Evolutionary conservation across 1,140 invertebrate genomes (phyloP), one percentile per base, ranked within the genome.

Genomic region (Papilio dardanus): DNA sequence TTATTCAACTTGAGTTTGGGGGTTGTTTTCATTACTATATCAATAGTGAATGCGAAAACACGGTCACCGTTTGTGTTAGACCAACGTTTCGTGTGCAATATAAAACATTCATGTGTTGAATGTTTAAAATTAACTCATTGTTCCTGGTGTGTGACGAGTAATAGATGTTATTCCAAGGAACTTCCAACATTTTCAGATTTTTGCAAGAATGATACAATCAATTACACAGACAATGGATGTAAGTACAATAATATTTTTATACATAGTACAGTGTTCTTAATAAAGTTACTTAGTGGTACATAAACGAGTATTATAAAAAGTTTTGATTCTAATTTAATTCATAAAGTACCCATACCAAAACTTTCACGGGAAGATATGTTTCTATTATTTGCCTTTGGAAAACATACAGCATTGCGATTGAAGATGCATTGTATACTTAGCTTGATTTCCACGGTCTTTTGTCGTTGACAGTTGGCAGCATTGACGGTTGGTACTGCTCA

Each of bases 81-180:
- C 73, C 79, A 91, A 74, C 80, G 79, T 71, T 87, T 79, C 76
- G 82, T 91, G 40, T 93, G 91, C 74, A 77, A 73, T 40, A 85
- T 91, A 8, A 93, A 93, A 77, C 79, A 33, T 33, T 86, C 88
- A 2, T 93, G 91, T 75, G 73, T 83, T 54, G 86, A 88, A n/a
- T 93, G 91, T 77, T 78, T 93, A n/a, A 80, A 77, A 21, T 79
- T 91, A 31, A 71, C 81, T 19, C 90, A 92, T 24, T 93, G 91
- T 75, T 86, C 88, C 7, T 93, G 91, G 91, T 93, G 90, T 76
- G 68, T 79, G 4, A 80, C 79, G 14, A 82, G 86, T 68, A 85
- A 84, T 30, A 85, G 75, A 81, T 93, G 91, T 74, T 93, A 86
- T 74, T 89, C 90, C 31, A 83, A 83, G 67, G 58, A 84, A 24